Evolutionary conservation across 2,797 vertebrate species (phyloP).

Genomic region (Phoxinus dragarum): DNA sequence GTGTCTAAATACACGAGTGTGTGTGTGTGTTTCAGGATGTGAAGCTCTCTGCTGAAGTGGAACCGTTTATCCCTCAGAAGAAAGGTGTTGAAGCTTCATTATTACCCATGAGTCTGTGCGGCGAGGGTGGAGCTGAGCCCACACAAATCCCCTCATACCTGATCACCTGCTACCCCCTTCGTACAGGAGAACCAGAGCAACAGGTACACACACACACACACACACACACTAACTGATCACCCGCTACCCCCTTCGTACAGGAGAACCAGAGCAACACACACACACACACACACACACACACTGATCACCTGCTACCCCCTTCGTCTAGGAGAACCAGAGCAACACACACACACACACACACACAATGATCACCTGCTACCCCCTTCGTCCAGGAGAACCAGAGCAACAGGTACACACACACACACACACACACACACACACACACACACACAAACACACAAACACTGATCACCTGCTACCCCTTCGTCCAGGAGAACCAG

Average conservation of each 20-base stretch:
- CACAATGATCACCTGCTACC: slow-evolving; percentile 93
- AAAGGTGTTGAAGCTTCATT: slow-evolving; percentile 89
- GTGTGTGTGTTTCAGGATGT: slow-evolving; percentile 84
- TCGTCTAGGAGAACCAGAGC: too few relatives aligned
- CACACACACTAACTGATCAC: neutral
- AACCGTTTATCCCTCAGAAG: slow-evolving; percentile 98
- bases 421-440: neutral
- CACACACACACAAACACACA: too few relatives aligned
- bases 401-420: slow-evolving; percentile 87
- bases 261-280: too few relatives aligned
- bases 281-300: neutral
- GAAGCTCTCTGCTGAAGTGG: slow-evolving; percentile 97
- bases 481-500: slow-evolving; percentile 98
- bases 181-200: slow-evolving; percentile 98
- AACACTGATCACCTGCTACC: slow-evolving; percentile 94
- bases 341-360: neutral
- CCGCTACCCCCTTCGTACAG: too few relatives aligned
- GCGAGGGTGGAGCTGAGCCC: slow-evolving; percentile 86
- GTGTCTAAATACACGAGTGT: neutral
- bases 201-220: slow-evolving; percentile 78
- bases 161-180: slow-evolving; percentile 98
- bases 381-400: slow-evolving; percentile 98
- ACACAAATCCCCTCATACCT: slow-evolving; percentile 97
- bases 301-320: too few relatives aligned
- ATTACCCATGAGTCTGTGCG: slow-evolving; percentile 91